Conservation (phyloP, 2,113 vertebrate genomes). For the Actinemys pallida region DNA sequence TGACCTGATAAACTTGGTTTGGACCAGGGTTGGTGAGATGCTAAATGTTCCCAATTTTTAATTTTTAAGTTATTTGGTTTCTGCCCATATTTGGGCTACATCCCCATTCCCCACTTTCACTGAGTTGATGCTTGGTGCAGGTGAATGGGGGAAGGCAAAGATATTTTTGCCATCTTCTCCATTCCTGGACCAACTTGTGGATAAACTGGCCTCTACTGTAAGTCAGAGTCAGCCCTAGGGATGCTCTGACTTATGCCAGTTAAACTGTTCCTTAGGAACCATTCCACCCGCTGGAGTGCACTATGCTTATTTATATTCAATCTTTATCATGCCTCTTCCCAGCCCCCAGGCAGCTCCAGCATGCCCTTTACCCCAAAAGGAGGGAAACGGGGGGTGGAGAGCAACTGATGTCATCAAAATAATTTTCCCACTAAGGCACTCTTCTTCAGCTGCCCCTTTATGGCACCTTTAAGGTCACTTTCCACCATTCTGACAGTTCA, state of each 20-base stretch:
- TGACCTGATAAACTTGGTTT: neutral
- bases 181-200: neutral
- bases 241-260: neutral
- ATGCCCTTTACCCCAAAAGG: neutral
- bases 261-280: neutral
- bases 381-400: neutral
- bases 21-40: fast-evolving
- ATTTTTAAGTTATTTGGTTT: neutral
- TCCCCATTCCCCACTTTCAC: neutral
- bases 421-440: neutral
- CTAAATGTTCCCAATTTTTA: neutral
- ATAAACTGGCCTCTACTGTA: neutral
- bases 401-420: neutral
- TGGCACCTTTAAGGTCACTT: neutral
- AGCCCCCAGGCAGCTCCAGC: neutral
- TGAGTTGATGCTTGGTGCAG: neutral
- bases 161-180: neutral
- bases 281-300: fast-evolving
- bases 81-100: neutral
- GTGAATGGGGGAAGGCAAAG: fast-evolving
- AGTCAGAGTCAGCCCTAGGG: neutral
- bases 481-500: neutral
- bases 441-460: fast-evolving
- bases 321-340: neutral
- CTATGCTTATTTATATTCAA: neutral